Base-by-base conservation (phyloP, 2,113 vertebrate species). In the Mastomys natalensis region DNA sequence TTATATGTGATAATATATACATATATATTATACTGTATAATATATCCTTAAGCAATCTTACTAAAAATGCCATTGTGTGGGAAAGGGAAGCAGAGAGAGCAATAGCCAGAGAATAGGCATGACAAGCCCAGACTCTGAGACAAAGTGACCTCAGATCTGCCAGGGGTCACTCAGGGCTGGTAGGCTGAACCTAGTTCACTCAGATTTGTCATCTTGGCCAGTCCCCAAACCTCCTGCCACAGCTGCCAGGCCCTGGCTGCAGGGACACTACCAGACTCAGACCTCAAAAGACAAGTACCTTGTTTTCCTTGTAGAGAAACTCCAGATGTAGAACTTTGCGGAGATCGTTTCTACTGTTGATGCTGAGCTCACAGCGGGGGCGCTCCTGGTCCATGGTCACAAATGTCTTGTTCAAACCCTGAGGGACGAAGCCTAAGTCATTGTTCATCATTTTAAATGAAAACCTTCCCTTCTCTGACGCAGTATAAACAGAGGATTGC, bases 391-490 rank as follows among this genome's bases (percentile, higher is more conserved):
- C 99, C 99, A 99, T 99, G 94, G 98, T 99, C 58, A 96, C 97
- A 34, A 99, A 99, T 0, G 99, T 99, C 98, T 98, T 99, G 98
- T 99, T 99, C 37, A 99, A 98, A 55, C 99, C 99, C 99, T 99
- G 98, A 24, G 31, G 45, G 94, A 86, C 74, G 84, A 70, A 87
- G 45, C 15, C 82, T 17, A 91, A 95, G 34, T 90, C 94, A 55
- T 3, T 53, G 19, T 43, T 89, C 43, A 40, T 60, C 74, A 6
- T 37, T 81, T 82, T 34, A 91, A 90, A 97, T 93, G 72, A 86
- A 95, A 97, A 58, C 86, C 96, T 78, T 60, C 80, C 51, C 4
- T n/a, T 31, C 60, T 85, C 89, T 62, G 90, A 87, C 0, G 0
- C 12, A 62, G 55, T 5, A 37, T 22, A 80, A 94, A 90, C 78